phyloP scores from a whole-genome alignment of 2,888 invertebrate species.

The Ormia ochracea region DNA sequence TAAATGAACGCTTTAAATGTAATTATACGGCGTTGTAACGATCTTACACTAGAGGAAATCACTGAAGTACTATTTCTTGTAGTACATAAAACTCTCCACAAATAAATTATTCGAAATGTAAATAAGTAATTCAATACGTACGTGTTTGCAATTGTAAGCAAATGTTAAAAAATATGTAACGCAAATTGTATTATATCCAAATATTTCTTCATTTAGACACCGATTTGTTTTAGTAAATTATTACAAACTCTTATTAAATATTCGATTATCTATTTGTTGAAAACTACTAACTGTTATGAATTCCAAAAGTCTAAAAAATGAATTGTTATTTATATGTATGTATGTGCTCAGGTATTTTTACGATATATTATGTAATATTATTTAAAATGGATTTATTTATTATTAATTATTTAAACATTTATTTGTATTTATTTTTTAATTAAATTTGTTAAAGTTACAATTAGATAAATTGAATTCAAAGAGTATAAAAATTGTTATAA shows the following conservation, averaged over 20 bases:
- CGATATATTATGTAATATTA: conserved; percentile 34
- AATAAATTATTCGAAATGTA: not conserved
- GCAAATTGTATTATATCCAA: not conserved
- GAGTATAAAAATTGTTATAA: conserved; percentile 48
- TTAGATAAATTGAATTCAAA: conserved; percentile 20
- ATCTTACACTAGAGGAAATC: conserved; percentile 22
- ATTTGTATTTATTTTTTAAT: not conserved
- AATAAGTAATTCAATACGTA: not conserved
- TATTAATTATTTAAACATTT: conserved; percentile 31
- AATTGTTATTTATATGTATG: conserved; percentile 66
- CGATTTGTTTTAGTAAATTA: not conserved
- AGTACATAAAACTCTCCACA: not conserved
- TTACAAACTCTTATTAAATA: not conserved
- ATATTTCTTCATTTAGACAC: conserved; percentile 5
- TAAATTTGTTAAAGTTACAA: conserved; percentile 35
- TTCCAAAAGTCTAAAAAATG: conserved; percentile 22
- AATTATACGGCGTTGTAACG: conserved; percentile 20
- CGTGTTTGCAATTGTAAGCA: not conserved
- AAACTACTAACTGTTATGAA: conserved; percentile 16
- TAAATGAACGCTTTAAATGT: conserved; percentile 24
- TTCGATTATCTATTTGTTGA: not conserved
- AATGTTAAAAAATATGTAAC: not conserved
- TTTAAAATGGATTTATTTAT: conserved; percentile 17
- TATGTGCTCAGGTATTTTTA: conserved; percentile 74
- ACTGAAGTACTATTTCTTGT: not conserved